phyloP scores from a whole-genome alignment of 2,888 invertebrate species.

The Mactromeris polynyma region DNA sequence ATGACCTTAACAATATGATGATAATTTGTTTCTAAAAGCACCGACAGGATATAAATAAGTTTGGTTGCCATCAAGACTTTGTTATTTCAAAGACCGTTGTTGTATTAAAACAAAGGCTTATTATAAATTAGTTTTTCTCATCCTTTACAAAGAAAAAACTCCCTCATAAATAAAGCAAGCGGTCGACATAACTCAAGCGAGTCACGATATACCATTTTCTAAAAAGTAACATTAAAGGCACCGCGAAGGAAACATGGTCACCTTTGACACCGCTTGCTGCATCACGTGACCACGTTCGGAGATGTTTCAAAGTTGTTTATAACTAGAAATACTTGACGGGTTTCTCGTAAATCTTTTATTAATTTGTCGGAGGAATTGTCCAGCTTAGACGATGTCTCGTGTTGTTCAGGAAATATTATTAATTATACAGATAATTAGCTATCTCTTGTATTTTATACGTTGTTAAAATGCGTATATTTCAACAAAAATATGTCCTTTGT shows the following conservation, averaged over 20 bases:
- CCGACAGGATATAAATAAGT: constrained; percentile 5
- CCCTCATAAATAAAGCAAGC: constrained; percentile 39
- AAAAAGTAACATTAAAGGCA: constrained; percentile 50
- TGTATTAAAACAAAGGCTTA: constrained; percentile 39
- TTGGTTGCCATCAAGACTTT: constrained; percentile 1
- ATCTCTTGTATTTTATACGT: neutral
- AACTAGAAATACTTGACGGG: constrained; percentile 26
- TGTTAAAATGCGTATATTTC: no score
- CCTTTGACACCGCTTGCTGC: constrained; percentile 45
- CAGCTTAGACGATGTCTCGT: constrained; percentile 2
- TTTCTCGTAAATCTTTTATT: constrained; percentile 46
- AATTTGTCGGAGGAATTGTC: constrained; percentile 25
- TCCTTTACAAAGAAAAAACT: constrained; percentile 18
- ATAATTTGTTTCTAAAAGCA: neutral
- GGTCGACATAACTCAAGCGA: constrained; percentile 36
- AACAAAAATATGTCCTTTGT: no score
- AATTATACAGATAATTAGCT: neutral
- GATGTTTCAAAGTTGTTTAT: constrained; percentile 32
- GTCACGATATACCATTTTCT: constrained; percentile 55
- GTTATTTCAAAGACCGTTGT: neutral
- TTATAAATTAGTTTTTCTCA: constrained; percentile 16
- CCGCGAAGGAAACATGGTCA: constrained; percentile 49
- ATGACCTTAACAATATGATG: no score
- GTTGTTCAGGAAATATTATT: constrained; percentile 4
- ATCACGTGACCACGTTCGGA: constrained; percentile 45